A percentile compares a stretch with the other conserved stretches of the same genome.
Conservation (phyloP, 2,113 vertebrate genomes). For the Alces alces region DNA sequence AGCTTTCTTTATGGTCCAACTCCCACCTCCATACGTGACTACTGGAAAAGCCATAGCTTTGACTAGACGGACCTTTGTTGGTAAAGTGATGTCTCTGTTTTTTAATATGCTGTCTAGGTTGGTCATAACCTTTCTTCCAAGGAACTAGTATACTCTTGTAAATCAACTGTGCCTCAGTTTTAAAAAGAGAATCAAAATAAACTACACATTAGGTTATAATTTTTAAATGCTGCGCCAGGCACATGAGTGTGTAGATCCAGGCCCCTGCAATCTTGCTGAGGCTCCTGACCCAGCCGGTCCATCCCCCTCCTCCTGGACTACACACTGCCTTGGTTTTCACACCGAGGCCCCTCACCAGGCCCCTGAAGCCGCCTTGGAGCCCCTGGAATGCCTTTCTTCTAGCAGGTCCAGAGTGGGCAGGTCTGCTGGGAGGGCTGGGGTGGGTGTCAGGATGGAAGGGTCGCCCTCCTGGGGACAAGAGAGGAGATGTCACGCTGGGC, state of each 20-base stretch:
- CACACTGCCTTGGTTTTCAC: accelerated
- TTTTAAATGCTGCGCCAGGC: accelerated
- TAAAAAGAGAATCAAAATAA: background rate
- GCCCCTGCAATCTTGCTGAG: accelerated
- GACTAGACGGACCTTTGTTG: background rate
- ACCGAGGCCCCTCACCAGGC: accelerated
- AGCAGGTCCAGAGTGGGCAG: no score
- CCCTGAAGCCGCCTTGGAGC: accelerated
- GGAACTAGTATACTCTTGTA: background rate
- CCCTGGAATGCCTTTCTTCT: accelerated
- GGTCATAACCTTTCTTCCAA: background rate
- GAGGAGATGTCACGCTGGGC: background rate
- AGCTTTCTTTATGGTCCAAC: background rate
- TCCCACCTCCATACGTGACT: background rate
- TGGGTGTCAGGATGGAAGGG: background rate
- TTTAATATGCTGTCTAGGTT: background rate
- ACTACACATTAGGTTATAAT: background rate
- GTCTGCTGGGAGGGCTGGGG: background rate
- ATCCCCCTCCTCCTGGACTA: accelerated
- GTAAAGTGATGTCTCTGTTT: background rate
- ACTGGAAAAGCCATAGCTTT: background rate
- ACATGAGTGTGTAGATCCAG: accelerated
- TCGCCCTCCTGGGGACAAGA: accelerated
- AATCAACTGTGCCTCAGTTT: background rate
- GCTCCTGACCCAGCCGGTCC: background rate